phyloP scores from a whole-genome alignment of 2,888 invertebrate species.

The Amblyjoppa proteus region DNA sequence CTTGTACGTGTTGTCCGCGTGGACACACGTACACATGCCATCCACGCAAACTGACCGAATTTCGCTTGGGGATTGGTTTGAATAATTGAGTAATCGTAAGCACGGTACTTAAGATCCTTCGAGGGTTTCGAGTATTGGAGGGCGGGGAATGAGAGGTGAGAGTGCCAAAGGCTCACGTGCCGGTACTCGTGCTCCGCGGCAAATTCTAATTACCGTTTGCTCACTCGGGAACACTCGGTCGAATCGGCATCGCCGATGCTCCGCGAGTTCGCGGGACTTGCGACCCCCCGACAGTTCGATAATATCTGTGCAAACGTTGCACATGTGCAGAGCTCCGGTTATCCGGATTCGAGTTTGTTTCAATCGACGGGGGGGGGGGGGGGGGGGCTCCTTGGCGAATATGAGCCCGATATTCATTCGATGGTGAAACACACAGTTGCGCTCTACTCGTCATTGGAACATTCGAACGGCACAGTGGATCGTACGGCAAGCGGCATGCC shows the following conservation, averaged over 20 bases:
- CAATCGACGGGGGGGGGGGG: too few species aligned
- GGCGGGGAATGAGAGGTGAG: not conserved
- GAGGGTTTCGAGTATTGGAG: conserved; percentile 1
- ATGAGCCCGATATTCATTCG: not conserved
- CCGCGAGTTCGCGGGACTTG: not conserved
- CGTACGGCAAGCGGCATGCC: conserved; percentile 18
- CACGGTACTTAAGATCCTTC: conserved; percentile 33
- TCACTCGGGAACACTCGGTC: not conserved
- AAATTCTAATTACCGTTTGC: conserved; percentile 43
- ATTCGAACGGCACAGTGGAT: not conserved
- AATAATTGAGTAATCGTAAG: conserved; percentile 51
- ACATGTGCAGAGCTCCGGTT: too few species aligned
- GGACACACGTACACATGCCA: not conserved
- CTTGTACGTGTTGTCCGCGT: too few species aligned
- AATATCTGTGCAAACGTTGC: too few species aligned
- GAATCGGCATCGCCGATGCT: not conserved
- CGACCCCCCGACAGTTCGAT: too few species aligned
- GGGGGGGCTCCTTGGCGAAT: not conserved
- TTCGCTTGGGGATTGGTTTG: conserved; percentile 30
- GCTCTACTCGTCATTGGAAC: not conserved
- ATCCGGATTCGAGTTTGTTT: not conserved
- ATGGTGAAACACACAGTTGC: not conserved
- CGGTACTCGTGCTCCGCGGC: not conserved
- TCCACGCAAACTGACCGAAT: not conserved
- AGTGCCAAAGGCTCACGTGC: conserved; percentile 12